Percentiles rank a stretch among this genome's conserved stretches.
phyloP scores from a whole-genome alignment of 2,113 vertebrate species.

The Tauraco erythrolophus region DNA sequence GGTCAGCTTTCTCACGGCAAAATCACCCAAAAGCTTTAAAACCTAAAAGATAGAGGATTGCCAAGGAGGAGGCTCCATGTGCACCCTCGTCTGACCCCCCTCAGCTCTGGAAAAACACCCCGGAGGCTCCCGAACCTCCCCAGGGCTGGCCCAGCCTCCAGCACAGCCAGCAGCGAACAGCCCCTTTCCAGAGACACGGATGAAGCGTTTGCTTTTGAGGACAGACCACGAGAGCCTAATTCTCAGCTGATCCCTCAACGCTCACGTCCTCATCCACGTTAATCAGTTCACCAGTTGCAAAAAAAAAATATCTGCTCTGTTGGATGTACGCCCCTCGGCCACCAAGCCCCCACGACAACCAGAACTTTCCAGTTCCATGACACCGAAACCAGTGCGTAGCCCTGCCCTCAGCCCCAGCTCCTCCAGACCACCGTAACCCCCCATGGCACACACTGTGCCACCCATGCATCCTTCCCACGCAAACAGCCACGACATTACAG shows the following conservation, averaged over 20 bases:
- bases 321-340: neutral
- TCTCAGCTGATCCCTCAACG: neutral
- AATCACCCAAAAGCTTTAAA: neutral
- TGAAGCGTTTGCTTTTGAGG: neutral
- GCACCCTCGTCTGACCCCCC: neutral
- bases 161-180: neutral
- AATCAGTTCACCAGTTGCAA: neutral
- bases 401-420: neutral
- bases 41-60: neutral
- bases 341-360: neutral
- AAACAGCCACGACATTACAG: fast-evolving
- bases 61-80: neutral
- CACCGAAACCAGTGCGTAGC: neutral
- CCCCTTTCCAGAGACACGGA: neutral
- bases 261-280: neutral
- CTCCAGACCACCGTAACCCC: neutral
- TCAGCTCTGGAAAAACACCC: no score
- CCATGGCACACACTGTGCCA: fast-evolving
- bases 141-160: neutral
- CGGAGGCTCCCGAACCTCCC: neutral
- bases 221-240: fast-evolving
- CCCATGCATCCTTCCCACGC: fast-evolving
- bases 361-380: neutral
- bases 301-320: neutral
- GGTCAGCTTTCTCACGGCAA: neutral